These are phyloP conservation scores for Pandemis heparana DNA, from an alignment of 2,888 invertebrate species.

Conservation along the genomic window DNA sequence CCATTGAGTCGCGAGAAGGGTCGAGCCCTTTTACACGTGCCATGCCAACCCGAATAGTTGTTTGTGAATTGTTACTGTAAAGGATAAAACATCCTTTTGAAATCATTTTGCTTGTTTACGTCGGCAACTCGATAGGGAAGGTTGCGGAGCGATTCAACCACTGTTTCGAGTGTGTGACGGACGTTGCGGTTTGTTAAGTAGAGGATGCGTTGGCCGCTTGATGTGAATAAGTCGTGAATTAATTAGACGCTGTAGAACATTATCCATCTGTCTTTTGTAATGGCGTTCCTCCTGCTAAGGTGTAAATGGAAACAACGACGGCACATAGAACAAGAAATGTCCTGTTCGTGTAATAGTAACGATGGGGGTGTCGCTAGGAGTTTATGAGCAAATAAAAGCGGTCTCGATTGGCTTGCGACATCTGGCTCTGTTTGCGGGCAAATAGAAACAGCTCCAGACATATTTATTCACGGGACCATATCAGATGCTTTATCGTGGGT, in stretches of 20 bases:
- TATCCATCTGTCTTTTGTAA: no score
- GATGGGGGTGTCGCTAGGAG: constrained; percentile 1
- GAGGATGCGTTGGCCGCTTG: neutral
- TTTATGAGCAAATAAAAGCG: constrained; percentile 33
- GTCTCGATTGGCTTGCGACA: constrained; percentile 15
- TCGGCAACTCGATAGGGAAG: neutral
- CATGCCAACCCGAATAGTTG: neutral
- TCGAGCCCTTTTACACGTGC: constrained; percentile 12
- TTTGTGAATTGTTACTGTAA: constrained; percentile 24
- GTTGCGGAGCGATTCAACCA: neutral
- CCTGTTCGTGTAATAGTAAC: neutral
- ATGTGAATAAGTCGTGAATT: neutral
- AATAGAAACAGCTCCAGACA: constrained; percentile 13
- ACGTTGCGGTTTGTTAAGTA: neutral
- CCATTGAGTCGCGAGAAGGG: constrained; percentile 29
- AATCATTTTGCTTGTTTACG: neutral
- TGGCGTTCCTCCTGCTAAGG: neutral
- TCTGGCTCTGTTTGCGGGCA: constrained; percentile 27
- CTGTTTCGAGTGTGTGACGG: neutral
- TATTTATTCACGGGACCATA: constrained; percentile 13
- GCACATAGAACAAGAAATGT: neutral
- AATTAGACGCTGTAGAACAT: no score
- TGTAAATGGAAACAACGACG: neutral
- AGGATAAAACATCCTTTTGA: constrained; percentile 8
- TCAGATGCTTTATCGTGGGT: neutral